Base-by-base conservation (phyloP, 2,113 vertebrate genomes). In the Tursiops truncatus region DNA sequence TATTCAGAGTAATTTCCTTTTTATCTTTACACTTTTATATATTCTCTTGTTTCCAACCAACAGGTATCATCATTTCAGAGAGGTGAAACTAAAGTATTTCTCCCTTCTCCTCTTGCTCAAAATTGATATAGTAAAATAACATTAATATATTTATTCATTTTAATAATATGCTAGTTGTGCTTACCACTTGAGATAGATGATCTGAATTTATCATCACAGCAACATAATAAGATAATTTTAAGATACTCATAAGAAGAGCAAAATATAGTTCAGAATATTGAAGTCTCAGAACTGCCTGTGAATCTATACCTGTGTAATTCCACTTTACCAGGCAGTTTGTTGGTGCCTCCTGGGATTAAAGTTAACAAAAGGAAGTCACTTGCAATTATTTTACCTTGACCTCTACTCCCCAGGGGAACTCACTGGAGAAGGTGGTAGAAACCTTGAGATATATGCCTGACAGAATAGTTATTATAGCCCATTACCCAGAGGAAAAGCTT, bases 31-130 rank as follows among this genome's bases (percentile, higher is more conserved):
- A 58, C 8, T 95, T 95, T 58, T 58, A 93, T 20, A 0, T 77
- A 44, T 68, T 91, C 47, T 63, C 12, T 92, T 56, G 0, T 28
- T 84, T 89, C 17, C 25, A 82, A 21, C 11, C 2, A 90, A 28
- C 2, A 65, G 6, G 8, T 70, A 65, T 82, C 14, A 84, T 53
- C 6, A 77, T 76, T 81, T 95, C 87, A 95, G 25, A 95, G 25
- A 80, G 18, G 23, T 36, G 8, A 88, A 95, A 95, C 96, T 77
- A 21, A 80, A 21, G 21, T n/a, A n/a, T 63, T 23, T 89, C 9
- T 36, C 77, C 31, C 28, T 77, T 91, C 36, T 73, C 3, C 6
- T 83, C 17, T 58, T 90, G 9, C 31, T 89, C 23, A 93, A 91
- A 91, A 58, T 71, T 31, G 13, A 50, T 63, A 4, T 31, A 28